phyloP scores from a whole-genome alignment of 2,113 vertebrate genomes.

The Noctilio leporinus region DNA sequence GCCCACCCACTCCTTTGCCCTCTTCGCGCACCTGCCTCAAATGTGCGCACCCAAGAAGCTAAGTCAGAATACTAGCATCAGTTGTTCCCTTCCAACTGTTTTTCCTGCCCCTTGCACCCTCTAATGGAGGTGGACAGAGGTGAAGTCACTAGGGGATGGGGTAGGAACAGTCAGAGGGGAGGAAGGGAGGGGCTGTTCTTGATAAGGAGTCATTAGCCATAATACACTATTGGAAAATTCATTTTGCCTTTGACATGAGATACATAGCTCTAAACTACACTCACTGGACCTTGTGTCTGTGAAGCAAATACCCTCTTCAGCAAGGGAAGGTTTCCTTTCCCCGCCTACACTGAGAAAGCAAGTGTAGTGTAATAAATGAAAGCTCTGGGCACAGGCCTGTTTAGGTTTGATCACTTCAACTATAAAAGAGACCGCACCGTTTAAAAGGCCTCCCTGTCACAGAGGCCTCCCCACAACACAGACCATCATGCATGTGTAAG shows the following conservation, averaged over 20 bases:
- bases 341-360: not conserved
- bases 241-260: not conserved
- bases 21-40: not conserved
- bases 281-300: not conserved
- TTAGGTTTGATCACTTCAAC: not conserved
- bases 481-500: not conserved
- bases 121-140: not conserved
- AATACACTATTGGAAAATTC: not conserved
- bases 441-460: not conserved
- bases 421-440: not conserved
- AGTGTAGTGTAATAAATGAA: not conserved
- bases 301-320: not conserved
- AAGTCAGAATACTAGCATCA: not conserved
- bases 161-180: not conserved
- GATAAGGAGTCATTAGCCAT: not conserved
- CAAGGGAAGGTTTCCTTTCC: not conserved
- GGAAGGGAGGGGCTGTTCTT: not conserved
- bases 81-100: not conserved
- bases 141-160: not conserved
- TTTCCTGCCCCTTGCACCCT: not conserved
- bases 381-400: not conserved
- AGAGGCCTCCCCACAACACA: not conserved
- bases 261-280: not conserved
- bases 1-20: not conserved
- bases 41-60: not conserved